These are phyloP conservation scores for Stegastes partitus DNA, from an alignment of 2,113 vertebrate genomes.

Conservation along the genomic window DNA sequence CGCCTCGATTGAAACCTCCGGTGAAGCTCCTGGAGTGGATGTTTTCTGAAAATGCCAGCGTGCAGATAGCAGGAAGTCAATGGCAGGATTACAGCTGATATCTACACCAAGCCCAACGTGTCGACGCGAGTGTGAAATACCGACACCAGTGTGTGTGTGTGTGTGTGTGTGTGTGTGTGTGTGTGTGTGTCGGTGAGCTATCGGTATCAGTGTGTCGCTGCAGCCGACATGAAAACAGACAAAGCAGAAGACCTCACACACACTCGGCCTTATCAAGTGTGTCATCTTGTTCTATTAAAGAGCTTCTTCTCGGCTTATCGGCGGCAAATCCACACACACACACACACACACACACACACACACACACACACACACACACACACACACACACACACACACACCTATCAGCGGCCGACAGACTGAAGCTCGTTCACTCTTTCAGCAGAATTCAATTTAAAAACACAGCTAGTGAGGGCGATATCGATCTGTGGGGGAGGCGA, in stretches of 20 bases:
- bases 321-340: constrained; percentile 13
- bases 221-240: neutral
- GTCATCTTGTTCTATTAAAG: constrained; percentile 63
- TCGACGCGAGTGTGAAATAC: neutral
- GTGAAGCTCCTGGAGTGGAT: no score
- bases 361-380: constrained; percentile 18
- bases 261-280: constrained; percentile 29
- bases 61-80: no score
- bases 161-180: constrained; percentile 15
- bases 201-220: constrained; percentile 5
- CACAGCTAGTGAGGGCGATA: constrained; percentile 14
- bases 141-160: constrained; percentile 1
- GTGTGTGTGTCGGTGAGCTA: constrained; percentile 6
- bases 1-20: no score
- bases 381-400: constrained; percentile 10
- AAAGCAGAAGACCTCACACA: constrained; percentile 23
- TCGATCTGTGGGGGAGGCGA: constrained; percentile 12
- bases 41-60: no score
- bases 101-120: no score
- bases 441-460: constrained; percentile 45
- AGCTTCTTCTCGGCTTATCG: constrained; percentile 54
- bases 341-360: constrained; percentile 18
- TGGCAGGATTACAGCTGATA: no score
- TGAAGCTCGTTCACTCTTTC: constrained; percentile 31
- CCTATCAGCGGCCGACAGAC: constrained; percentile 46